Evolutionary conservation across 2,888 invertebrate species (phyloP).

Genomic region (Cataglyphis cursor): DNA sequence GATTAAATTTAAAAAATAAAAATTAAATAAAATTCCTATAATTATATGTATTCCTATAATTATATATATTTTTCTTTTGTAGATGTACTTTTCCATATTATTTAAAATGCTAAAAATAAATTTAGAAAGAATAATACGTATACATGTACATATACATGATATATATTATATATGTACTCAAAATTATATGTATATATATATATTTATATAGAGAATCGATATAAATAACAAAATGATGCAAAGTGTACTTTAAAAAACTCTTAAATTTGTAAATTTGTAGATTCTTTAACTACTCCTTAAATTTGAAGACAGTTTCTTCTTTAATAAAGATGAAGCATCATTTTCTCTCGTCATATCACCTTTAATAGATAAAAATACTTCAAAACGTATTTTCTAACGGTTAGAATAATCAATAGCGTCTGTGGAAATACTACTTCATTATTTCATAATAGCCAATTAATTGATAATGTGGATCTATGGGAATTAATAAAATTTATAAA

Average conservation of each 20-base stretch:
- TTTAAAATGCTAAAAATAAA: slow-evolving; percentile 13
- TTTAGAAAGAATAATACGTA: background rate
- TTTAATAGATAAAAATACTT: slow-evolving; percentile 52
- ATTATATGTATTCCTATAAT: too few species aligned
- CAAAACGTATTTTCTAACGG: slow-evolving; percentile 33
- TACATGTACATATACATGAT: too few species aligned
- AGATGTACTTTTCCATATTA: background rate
- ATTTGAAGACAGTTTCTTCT: slow-evolving; percentile 14
- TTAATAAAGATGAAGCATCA: slow-evolving; percentile 20
- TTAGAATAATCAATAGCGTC: slow-evolving; percentile 40
- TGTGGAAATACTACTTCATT: slow-evolving; percentile 21
- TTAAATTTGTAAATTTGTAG: background rate
- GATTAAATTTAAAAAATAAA: background rate
- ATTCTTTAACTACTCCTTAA: background rate
- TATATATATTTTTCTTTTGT: background rate
- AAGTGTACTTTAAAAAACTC: background rate
- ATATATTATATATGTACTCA: background rate
- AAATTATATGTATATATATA: background rate
- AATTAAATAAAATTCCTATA: slow-evolving; percentile 16
- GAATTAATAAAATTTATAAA: too few species aligned
- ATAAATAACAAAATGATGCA: background rate
- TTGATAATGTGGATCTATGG: background rate
- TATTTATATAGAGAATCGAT: background rate
- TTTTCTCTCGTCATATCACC: slow-evolving; percentile 31
- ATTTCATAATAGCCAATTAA: slow-evolving; percentile 7